Percentiles rank a stretch among this genome's conserved stretches.
phyloP scores from a whole-genome alignment of 2,888 invertebrate species.

The Maniola hyperantus region DNA sequence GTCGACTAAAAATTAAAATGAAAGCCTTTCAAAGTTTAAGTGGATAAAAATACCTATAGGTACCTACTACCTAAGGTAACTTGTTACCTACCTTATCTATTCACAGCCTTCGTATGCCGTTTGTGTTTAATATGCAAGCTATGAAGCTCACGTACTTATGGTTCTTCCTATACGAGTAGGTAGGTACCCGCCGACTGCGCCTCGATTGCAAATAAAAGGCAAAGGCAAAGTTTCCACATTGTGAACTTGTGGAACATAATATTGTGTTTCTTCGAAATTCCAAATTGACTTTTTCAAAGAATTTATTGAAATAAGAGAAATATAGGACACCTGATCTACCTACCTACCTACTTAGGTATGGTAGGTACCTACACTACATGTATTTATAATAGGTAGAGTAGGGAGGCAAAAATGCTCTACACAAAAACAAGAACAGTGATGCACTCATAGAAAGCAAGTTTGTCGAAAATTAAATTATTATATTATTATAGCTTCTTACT shows the following conservation, averaged over 20 bases:
- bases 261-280: conserved; percentile 8
- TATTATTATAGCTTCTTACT: too few relatives aligned
- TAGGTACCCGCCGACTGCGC: neutral
- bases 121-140: conserved; percentile 10
- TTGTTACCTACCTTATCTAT: too few relatives aligned
- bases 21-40: too few relatives aligned
- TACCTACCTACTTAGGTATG: neutral
- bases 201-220: conserved; percentile 11
- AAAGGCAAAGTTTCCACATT: conserved; percentile 9
- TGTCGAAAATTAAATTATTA: too few relatives aligned
- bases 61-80: neutral
- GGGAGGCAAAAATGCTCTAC: too few relatives aligned
- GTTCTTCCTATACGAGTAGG: conserved; percentile 9
- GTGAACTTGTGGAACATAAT: conserved; percentile 11
- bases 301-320: neutral
- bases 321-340: neutral
- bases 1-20: too few relatives aligned
- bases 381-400: neutral
- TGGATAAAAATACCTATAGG: too few relatives aligned
- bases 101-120: neutral
- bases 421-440: conserved; percentile 59
- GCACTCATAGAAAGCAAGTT: too few relatives aligned
- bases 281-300: conserved; percentile 8
- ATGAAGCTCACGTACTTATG: conserved; percentile 6
- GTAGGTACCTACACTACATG: too few relatives aligned